Evolutionary conservation across 2,888 invertebrate genomes (phyloP), one percentile per base, ranked within the genome.

Genomic region (Melieria picta): DNA sequence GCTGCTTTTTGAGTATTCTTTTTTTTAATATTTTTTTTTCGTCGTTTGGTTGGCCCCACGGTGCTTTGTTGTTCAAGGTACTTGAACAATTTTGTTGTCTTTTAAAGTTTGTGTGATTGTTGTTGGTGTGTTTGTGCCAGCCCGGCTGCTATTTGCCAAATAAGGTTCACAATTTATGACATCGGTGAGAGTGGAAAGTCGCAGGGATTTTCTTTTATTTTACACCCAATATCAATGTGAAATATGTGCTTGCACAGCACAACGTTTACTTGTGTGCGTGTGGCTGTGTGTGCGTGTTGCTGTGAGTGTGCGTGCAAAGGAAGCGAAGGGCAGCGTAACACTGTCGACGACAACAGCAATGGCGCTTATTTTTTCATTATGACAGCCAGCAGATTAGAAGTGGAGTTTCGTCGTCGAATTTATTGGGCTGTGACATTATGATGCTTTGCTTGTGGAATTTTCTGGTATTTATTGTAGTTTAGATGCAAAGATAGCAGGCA

Each of bases 1-100:
- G 78, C 78, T 79, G 79, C 80, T 80, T 80, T 75, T n/a, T 63
- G 13, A 42, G 45, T 64, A 63, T 47, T n/a, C 13, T 64, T 46
- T 63, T 48, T 30, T 11, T 13, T 30, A 63, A 46, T 43, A 11
- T 7, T 61, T 4, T 60, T 58, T 60, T 60, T 50, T 71, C 56
- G 57, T 46, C 55, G 4, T 42, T 56, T 30, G 42, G 16, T 13
- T 56, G 1, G 30, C 52, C 45, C 52, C 52, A 52, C 52, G 5
- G 5, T 52, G 11, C 13, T 50, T 11, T 50, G 50, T 30, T 50
- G 50, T 50, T 50, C 50, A 50, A 50, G 9, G 9, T 50, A 10
- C 11, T 50, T 50, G 9, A 9, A 50, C 52, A n/a, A 11, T 52
- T n/a, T 13, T 30, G 16, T 30, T 30, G 30, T 30, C 30, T 30